phyloP scores from a whole-genome alignment of 1,140 invertebrate genomes.

The Panonychus citri region DNA sequence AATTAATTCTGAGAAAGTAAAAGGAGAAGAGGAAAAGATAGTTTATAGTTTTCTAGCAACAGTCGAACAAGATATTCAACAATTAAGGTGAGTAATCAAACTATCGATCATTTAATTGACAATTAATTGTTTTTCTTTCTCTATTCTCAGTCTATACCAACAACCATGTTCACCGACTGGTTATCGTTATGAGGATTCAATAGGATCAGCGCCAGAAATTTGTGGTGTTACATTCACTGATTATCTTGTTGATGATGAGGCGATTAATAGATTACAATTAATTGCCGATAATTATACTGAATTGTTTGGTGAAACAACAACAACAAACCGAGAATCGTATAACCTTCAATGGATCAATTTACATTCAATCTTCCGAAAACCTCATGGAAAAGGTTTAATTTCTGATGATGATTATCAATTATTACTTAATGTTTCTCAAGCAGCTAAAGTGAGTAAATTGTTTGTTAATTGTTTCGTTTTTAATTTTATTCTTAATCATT shows the following conservation, averaged over 20 bases:
- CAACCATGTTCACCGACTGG: background rate
- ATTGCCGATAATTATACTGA: background rate
- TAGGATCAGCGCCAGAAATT: background rate
- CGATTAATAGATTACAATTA: background rate
- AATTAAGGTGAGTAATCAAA: background rate
- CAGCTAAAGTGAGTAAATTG: background rate
- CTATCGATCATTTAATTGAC: background rate
- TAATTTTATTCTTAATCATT: background rate
- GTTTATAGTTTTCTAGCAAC: background rate
- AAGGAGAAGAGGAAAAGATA: background rate
- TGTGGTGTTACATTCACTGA: background rate
- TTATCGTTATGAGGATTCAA: background rate
- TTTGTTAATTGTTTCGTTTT: background rate
- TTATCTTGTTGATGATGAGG: background rate
- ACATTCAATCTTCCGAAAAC: background rate
- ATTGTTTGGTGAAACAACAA: background rate
- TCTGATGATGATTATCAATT: background rate
- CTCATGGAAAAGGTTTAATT: background rate
- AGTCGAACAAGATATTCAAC: background rate
- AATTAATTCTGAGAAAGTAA: background rate
- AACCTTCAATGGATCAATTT: constrained; percentile 1
- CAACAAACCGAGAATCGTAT: background rate
- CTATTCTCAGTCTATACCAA: background rate
- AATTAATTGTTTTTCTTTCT: background rate
- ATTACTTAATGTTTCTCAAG: background rate